Percentiles rank a stretch among this genome's conserved stretches.
phyloP scores from a whole-genome alignment of 1,140 invertebrate species.

The Parasteatoda tepidariorum region DNA sequence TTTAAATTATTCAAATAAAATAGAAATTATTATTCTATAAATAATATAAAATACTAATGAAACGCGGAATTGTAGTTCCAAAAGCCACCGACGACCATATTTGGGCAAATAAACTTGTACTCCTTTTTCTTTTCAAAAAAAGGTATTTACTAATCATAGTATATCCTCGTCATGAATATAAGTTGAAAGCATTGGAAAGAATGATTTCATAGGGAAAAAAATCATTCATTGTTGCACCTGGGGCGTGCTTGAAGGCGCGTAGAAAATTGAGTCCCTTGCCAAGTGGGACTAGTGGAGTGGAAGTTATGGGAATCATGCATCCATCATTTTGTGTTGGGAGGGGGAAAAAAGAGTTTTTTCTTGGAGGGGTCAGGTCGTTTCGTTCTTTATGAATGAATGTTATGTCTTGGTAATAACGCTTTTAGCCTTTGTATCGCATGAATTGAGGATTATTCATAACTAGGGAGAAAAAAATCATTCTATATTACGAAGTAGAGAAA shows the following conservation, averaged over 20 bases:
- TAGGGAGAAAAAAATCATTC: neutral
- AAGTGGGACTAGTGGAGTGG: neutral
- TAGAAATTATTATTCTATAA: no score
- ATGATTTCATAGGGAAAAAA: no score
- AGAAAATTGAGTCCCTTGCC: conserved; percentile 1
- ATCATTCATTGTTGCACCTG: neutral
- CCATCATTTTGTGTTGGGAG: neutral
- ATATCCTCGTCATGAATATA: no score
- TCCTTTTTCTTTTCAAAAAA: no score
- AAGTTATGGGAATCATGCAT: neutral
- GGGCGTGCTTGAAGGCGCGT: neutral
- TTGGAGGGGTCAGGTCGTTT: neutral
- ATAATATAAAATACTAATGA: no score
- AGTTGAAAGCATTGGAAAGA: no score
- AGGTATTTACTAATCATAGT: no score
- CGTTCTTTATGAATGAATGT: neutral
- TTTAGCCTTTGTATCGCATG: neutral
- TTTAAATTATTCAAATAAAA: no score
- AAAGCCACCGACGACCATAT: no score
- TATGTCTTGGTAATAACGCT: neutral
- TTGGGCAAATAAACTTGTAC: no score
- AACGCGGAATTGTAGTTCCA: no score
- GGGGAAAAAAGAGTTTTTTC: neutral
- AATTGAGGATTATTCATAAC: neutral
- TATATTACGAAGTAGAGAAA: no score